A percentile compares a stretch with the other conserved stretches of the same genome.
Conservation (phyloP, 2,888 invertebrate species). For the Dolichomitus sp. region DNA sequence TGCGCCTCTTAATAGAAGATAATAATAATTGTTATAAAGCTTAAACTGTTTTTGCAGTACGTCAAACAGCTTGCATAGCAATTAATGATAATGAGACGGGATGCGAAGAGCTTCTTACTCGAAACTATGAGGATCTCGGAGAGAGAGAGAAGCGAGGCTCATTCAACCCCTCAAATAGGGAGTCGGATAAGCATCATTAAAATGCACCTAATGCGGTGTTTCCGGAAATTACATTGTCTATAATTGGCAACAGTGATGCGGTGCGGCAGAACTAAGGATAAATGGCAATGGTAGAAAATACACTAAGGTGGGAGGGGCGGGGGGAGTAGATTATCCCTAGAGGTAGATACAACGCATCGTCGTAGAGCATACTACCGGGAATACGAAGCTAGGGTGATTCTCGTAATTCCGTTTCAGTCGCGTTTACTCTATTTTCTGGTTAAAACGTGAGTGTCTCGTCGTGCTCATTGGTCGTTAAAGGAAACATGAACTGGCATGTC, state of each 20-base stretch:
- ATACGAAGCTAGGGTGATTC: conserved; percentile 3
- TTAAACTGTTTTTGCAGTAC: neutral
- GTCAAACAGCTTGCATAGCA: neutral
- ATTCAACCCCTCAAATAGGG: neutral
- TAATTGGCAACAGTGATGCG: conserved; percentile 26
- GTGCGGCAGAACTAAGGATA: conserved; percentile 1
- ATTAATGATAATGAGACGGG: neutral
- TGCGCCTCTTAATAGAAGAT: too few species aligned
- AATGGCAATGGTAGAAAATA: neutral
- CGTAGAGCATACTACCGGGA: neutral
- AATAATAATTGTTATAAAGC: neutral
- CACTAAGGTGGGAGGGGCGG: neutral
- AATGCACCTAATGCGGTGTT: conserved; percentile 7
- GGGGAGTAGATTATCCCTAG: conserved; percentile 18
- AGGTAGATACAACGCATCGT: neutral
- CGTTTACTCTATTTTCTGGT: neutral
- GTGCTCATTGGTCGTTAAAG: conserved; percentile 24
- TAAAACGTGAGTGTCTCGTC: neutral
- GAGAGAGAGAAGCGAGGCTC: neutral
- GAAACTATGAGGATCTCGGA: neutral
- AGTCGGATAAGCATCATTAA: conserved; percentile 29
- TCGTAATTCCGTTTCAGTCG: conserved; percentile 3
- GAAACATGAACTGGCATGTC: conserved; percentile 8
- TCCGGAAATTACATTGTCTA: conserved; percentile 21
- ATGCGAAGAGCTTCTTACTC: neutral